Percentiles rank a stretch among this genome's conserved stretches.
Evolutionary conservation across 2,888 invertebrate genomes (phyloP).

Genomic region (Idaea aversata): DNA sequence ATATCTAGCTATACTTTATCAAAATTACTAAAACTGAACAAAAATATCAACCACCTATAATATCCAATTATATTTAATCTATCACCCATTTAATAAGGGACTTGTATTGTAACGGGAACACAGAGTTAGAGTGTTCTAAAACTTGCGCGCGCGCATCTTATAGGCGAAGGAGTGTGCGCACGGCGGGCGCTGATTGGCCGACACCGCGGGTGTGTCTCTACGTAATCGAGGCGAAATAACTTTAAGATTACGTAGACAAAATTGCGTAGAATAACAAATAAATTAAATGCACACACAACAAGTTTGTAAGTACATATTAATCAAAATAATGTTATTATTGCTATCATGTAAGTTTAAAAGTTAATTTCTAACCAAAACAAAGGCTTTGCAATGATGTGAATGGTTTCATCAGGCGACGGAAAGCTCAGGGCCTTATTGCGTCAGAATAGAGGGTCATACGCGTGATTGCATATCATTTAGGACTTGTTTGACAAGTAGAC

Average conservation of each 20-base stretch:
- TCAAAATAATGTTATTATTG: background rate
- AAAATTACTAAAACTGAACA: conserved; percentile 78
- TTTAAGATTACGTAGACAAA: background rate
- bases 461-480: background rate
- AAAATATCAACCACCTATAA: conserved; percentile 77
- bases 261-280: conserved; percentile 1
- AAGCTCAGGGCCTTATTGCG: conserved; percentile 55
- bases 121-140: conserved; percentile 44
- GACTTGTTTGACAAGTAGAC: background rate
- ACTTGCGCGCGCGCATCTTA: conserved; percentile 54
- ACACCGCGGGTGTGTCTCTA: conserved; percentile 68
- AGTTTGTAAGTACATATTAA: background rate
- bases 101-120: conserved; percentile 29
- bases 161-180: conserved; percentile 57
- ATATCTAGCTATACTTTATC: conserved; percentile 50
- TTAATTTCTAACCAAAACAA: conserved; percentile 7
- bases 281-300: background rate
- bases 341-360: background rate
- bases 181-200: conserved; percentile 61
- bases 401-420: conserved; percentile 29
- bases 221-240: conserved; percentile 24
- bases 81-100: conserved; percentile 72
- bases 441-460: conserved; percentile 29
- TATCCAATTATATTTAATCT: conserved; percentile 66
- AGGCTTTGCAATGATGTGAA: conserved; percentile 16